These are phyloP conservation scores for Indicator indicator DNA, from an alignment of 2,113 vertebrate species.

Conservation along the genomic window DNA sequence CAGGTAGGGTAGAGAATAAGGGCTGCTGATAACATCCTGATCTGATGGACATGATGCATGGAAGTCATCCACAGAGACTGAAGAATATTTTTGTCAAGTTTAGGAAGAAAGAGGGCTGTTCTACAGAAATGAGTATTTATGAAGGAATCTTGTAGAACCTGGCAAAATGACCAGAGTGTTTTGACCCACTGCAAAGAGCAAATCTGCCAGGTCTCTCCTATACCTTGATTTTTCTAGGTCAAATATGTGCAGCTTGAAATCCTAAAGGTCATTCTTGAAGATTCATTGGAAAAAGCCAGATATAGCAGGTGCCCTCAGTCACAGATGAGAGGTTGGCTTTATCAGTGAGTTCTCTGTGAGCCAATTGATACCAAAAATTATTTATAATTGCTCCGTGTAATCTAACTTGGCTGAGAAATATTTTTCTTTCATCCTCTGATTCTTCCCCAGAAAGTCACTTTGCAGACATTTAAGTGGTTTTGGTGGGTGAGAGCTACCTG, in stretches of 20 bases:
- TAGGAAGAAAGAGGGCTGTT: background rate
- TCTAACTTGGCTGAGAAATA: background rate
- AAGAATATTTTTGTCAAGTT: background rate
- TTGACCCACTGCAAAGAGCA: background rate
- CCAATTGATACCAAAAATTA: background rate
- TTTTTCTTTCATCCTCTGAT: background rate
- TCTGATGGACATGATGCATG: rapidly evolving
- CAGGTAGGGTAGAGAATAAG: background rate
- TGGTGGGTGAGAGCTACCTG: background rate
- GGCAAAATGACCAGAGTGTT: background rate
- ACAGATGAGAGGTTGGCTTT: background rate
- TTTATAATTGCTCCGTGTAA: background rate
- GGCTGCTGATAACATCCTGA: background rate
- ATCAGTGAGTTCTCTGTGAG: background rate
- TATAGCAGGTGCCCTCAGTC: background rate
- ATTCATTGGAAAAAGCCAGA: background rate
- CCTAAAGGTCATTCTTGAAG: background rate
- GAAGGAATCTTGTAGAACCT: background rate
- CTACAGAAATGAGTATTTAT: rapidly evolving
- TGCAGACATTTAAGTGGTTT: background rate
- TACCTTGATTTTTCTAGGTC: background rate
- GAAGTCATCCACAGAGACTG: background rate
- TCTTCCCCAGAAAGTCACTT: background rate
- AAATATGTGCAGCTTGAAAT: background rate
- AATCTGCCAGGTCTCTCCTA: background rate